A percentile compares a stretch with the other conserved stretches of the same genome.
Evolutionary conservation across 2,888 invertebrate species (phyloP).

Genomic region (Tuberolachnus salignus): DNA sequence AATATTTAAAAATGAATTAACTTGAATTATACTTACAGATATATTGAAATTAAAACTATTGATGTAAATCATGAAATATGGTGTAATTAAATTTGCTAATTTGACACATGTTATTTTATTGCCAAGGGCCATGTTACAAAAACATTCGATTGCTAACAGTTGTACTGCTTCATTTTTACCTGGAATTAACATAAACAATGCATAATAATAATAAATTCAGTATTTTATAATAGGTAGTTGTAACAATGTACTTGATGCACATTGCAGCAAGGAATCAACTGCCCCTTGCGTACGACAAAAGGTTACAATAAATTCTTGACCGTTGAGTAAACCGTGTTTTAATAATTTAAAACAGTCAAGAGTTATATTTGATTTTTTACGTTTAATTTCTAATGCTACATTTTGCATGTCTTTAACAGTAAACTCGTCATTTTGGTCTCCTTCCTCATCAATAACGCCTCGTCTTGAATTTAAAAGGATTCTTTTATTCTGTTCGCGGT

Average conservation of each 20-base stretch:
- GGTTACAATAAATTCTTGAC: constrained; percentile 1
- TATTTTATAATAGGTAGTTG: too few species aligned
- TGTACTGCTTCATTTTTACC: constrained; percentile 65
- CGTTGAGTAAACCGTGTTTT: constrained; percentile 30
- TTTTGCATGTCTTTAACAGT: constrained; percentile 18
- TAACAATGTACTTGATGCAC: constrained; percentile 17
- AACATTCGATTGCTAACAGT: constrained; percentile 66
- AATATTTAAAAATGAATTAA: constrained; percentile 6
- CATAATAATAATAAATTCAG: not conserved
- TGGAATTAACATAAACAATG: constrained; percentile 59
- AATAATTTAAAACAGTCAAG: constrained; percentile 25
- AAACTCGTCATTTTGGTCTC: constrained; percentile 4
- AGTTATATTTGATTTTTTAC: constrained; percentile 14
- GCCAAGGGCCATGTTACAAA: constrained; percentile 68
- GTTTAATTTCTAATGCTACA: constrained; percentile 30
- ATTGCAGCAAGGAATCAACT: constrained; percentile 40
- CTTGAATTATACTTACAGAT: constrained; percentile 58
- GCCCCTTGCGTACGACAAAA: constrained; percentile 30
- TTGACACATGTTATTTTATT: constrained; percentile 63
- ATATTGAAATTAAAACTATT: constrained; percentile 61
- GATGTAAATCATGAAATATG: constrained; percentile 65
- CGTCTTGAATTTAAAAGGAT: constrained; percentile 38
- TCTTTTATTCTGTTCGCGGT: constrained; percentile 40
- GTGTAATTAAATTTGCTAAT: constrained; percentile 65
- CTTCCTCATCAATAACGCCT: not conserved